Base-by-base conservation (phyloP, 2,888 invertebrate species). In the Meiosimyza decipiens region DNA sequence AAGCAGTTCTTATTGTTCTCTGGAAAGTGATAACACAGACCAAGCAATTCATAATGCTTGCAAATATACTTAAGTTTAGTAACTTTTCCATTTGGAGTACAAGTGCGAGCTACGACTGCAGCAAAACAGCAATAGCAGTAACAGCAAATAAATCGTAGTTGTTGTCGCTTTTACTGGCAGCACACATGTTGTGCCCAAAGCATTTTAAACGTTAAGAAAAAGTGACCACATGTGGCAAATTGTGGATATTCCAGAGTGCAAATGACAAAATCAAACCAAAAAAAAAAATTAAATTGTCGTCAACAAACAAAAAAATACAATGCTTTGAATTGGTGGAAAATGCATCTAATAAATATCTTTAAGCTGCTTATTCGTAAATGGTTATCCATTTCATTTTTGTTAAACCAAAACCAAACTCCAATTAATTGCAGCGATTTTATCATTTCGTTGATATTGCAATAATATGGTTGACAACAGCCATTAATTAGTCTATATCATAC, bases 221-320 rank as follows among this genome's bases (percentile, higher is more conserved):
- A 16, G 50, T 51, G 64, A 51, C 51, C 51, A 13, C 64, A 64
- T 64, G 51, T 13, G 64, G 64, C 28, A 51, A 64, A 64, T 64
- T 64, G 64, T 50, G 50, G 18, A 50, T 50, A 28, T 51, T 64
- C 51, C 9, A 40, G 28, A 64, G 51, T 64, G 22, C 22, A 50
- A 64, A 51, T 40, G 64, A 64, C 51, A 64, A 64, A 50, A 18
- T 64, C 51, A 40, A 13, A 51, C 5, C 18, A n/a, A 18, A 40
- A 40, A 40, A 40, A 9, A 40, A 7, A 40, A 40, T 40, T 40
- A 40, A 40, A 40, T 40, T 3, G 40, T 1, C 40, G 7, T 3
- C 40, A 40, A 55, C 55, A 18, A n/a, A 12, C 22, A 28, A 5
- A 57, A 28, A 28, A 28, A 13, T 57, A 5, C 22, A 28, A 6